Base-by-base conservation (phyloP, 2,113 vertebrate species). In the Dasyurus viverrinus region DNA sequence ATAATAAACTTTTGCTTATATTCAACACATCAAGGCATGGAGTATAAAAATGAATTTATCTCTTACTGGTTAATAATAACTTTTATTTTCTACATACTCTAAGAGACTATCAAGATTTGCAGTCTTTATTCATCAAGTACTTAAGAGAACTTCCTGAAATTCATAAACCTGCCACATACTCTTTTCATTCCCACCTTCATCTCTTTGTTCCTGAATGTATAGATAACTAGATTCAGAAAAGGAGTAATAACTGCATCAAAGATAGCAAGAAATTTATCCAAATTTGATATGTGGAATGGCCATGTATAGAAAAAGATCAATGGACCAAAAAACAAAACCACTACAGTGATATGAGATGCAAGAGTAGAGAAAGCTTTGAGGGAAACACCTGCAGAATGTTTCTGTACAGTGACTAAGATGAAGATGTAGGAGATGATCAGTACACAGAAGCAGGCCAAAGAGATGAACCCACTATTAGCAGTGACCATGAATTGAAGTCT, bases 261-360 rank as follows among this genome's bases (percentile, higher is more conserved):
- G 3, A 96, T 54, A n/a, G 96, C 91, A 76, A 93, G 53, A 54
- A 93, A 91, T 23, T 96, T 96, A 36, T 84, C 90, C 92, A 93
- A 5, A 14, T 91, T 54, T 48, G 90, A 92, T 91, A 90, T 91
- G 48, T 53, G 90, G 68, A 89, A 93, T 36, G 92, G 94, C 92
- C 94, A 89, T 14, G n/a, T 14, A 5, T 93, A 95, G 47, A 93
- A 91, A 42, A 91, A 91, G 2, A 93, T 91, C 8, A 55, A 48
- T 22, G 97, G 96, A 47, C 94, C 94, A 91, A 97, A 97, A 93
- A 97, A 96, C 10, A 95, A 94, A n/a, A 89, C 84, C 5, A 96
- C 95, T 48, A 96, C 93, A 48, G 76, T 90, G 55, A 96, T 53
- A 1, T 94, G 95, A 92, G 93, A 30, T 90, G 90, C 84, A 11